phyloP scores from a whole-genome alignment of 2,113 vertebrate genomes.

The Malaclemys terrapin region DNA sequence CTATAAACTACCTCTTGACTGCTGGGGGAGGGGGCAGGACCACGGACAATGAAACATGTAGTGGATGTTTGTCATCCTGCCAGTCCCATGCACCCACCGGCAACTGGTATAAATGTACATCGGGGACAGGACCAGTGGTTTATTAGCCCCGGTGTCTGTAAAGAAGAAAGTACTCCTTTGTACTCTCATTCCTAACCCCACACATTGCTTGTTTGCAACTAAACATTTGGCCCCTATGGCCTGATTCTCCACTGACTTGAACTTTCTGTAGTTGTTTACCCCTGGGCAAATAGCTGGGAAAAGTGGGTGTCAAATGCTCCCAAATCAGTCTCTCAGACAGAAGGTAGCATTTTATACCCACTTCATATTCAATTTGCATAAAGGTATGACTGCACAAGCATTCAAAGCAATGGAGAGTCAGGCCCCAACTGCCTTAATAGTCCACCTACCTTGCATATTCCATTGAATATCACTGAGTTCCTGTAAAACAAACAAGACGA shows the following conservation, averaged over 20 bases:
- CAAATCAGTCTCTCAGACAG: background rate
- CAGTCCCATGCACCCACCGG: background rate
- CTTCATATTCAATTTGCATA: background rate
- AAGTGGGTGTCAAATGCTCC: background rate
- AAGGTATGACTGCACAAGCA: background rate
- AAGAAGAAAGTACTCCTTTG: background rate
- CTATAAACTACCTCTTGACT: background rate
- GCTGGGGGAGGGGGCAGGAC: background rate
- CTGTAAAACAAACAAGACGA: background rate
- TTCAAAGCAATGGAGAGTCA: background rate
- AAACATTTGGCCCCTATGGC: background rate
- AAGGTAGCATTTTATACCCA: background rate
- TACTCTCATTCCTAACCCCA: background rate
- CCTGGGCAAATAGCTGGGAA: background rate
- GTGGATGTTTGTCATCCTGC: background rate
- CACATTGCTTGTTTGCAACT: background rate
- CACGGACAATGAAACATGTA: background rate
- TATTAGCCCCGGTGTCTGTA: background rate
- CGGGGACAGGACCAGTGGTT: background rate
- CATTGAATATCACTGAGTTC: background rate
- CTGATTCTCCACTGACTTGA: background rate
- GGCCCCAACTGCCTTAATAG: background rate
- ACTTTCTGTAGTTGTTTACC: background rate
- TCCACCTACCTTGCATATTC: background rate
- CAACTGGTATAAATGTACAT: background rate